phyloP scores from a whole-genome alignment of 2,797 vertebrate genomes.

The Parauchenoglanis ngamensis region DNA sequence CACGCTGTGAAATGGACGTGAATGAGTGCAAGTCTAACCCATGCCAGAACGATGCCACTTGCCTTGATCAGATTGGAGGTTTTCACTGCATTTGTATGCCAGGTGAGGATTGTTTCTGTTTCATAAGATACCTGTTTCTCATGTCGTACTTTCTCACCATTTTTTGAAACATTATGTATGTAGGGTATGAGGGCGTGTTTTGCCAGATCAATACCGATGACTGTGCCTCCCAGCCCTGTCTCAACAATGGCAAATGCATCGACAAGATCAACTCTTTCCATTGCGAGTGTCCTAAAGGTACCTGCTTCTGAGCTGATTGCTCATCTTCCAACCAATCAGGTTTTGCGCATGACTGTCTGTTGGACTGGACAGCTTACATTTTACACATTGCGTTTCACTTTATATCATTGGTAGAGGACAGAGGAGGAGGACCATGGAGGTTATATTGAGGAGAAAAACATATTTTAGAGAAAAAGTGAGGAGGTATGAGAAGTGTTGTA shows the following conservation, averaged over 20 bases:
- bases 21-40: constrained; percentile 97
- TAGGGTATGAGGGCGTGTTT: constrained; percentile 90
- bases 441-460: neutral
- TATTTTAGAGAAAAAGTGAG: neutral
- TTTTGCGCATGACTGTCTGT: neutral
- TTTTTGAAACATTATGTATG: constrained; percentile 56
- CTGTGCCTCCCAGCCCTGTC: constrained; percentile 88
- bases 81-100: constrained; percentile 99
- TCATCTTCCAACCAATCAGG: neutral
- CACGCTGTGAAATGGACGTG: constrained; percentile 94
- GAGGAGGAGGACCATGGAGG: neutral
- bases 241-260: constrained; percentile 88
- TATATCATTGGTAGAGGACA: neutral
- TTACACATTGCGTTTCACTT: neutral
- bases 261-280: constrained; percentile 93
- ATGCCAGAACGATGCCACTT: constrained; percentile 95
- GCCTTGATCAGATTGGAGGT: constrained; percentile 94
- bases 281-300: constrained; percentile 92
- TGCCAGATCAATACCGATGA: constrained; percentile 90
- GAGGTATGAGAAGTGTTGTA: neutral
- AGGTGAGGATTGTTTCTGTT: constrained; percentile 69
- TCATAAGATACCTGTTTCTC: neutral
- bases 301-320: constrained; percentile 38
- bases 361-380: neutral
- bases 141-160: neutral